Evolutionary conservation across 1,140 invertebrate species (phyloP), one percentile per base, ranked within the genome.

Genomic region (Apis cerana): DNA sequence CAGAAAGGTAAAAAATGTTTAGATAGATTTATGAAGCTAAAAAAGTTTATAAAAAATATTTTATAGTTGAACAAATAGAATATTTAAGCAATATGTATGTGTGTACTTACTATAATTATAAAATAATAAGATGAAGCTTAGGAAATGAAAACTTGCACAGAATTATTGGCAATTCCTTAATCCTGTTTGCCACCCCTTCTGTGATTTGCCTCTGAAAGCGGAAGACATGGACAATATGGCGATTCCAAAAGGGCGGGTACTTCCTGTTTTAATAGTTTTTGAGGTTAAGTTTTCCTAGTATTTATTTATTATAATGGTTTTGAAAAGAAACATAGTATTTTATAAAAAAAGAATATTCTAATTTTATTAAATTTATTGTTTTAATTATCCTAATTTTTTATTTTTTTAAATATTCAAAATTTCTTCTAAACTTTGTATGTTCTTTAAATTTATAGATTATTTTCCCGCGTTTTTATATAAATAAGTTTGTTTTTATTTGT

Each of bases 221-320:
- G 87, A 90, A 89, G 82, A 81, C 80, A 85, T 67, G 80, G 81
- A 75, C 87, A 90, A 90, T 81, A 90, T 90, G 89, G 89, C 89
- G 89, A 75, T 48, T 17, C n/a, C 27, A 79, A 54, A 85, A 89
- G 89, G 89, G 89, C 88, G 89, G 89, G 68, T 85, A 90, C 88
- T 90, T 90, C 89, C 88, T 88, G 85, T 65, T 69, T 50, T 52
- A 52, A 62, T 69, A 54, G 27, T n/a, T 48, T 77, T 76, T 50
- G 43, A 82, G 80, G 80, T 82, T 81, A 81, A 67, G 9, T 80
- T 75, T n/a, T 48, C 11, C 2, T 56, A 11, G 7, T 4, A 21
- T 19, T 17, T 64, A 17, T 61, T 33, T 15, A 1, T 64, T 64
- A 43, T 43, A 43, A 43, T 43, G 4, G 7, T 43, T 43, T 43